Evolutionary conservation across 2,797 vertebrate genomes (phyloP).

Genomic region (Neosilurus mollespiculum): DNA sequence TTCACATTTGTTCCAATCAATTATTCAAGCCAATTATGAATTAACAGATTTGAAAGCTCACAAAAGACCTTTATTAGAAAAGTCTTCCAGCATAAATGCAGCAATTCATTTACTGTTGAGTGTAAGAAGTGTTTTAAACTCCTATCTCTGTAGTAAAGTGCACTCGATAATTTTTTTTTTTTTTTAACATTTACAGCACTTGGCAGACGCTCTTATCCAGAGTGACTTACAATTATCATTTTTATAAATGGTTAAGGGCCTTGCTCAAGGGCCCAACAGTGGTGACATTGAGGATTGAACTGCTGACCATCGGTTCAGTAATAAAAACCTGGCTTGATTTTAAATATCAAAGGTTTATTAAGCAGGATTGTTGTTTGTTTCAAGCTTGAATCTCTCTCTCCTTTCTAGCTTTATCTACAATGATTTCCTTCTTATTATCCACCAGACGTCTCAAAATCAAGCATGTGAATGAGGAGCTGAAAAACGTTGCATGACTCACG

Average conservation of each 20-base stretch:
- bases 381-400: not conserved
- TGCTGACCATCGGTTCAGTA: too few species aligned
- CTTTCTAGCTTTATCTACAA: not conserved
- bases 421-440: not conserved
- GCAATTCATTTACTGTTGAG: conserved; percentile 81
- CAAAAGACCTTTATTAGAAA: conserved; percentile 76
- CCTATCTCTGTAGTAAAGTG: conserved; percentile 68
- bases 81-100: conserved; percentile 77
- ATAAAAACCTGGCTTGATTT: not conserved
- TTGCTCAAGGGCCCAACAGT: too few species aligned
- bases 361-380: not conserved
- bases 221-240: too few species aligned
- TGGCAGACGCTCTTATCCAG: too few species aligned
- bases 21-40: conserved; percentile 86
- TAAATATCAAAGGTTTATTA: not conserved
- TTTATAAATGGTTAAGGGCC: too few species aligned
- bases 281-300: too few species aligned
- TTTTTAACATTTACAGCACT: too few species aligned
- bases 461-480: not conserved
- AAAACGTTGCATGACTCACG: conserved; percentile 49
- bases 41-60: conserved; percentile 79
- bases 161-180: too few species aligned
- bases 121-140: conserved; percentile 72
- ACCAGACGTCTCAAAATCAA: not conserved
- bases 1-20: conserved; percentile 85